Conservation (phyloP, 2,797 vertebrate species). For the Columba guinea region DNA sequence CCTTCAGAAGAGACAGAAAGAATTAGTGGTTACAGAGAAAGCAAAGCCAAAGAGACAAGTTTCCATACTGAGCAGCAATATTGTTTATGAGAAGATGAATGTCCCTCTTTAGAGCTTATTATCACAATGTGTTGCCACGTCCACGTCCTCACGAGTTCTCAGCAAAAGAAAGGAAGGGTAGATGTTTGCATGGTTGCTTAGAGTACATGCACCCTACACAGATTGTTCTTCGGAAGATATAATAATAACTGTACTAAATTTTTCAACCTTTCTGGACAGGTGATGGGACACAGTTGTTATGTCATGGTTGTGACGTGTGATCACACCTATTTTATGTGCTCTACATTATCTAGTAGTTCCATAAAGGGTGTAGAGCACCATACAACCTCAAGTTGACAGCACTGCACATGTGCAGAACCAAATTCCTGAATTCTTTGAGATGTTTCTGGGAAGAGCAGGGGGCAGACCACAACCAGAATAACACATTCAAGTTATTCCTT, state of each 20-base stretch:
- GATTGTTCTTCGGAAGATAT: not conserved
- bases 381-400: not conserved
- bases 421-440: not conserved
- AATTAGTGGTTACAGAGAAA: not conserved
- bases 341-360: not conserved
- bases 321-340: not conserved
- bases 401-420: not conserved
- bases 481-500: not conserved
- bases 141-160: not conserved
- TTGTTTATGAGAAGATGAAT: rapidly evolving
- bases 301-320: not conserved
- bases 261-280: not conserved
- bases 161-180: not conserved
- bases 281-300: not conserved
- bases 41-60: not conserved
- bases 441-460: not conserved
- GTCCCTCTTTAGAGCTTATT: not conserved
- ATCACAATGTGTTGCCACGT: not conserved
- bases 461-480: not conserved
- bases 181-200: not conserved
- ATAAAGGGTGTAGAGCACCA: not conserved
- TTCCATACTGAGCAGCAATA: not conserved
- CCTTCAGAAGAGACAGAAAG: not conserved
- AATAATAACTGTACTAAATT: not conserved
- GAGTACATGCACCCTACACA: rapidly evolving